phyloP scores from a whole-genome alignment of 2,113 vertebrate genomes.

The Microtus ochrogaster region DNA sequence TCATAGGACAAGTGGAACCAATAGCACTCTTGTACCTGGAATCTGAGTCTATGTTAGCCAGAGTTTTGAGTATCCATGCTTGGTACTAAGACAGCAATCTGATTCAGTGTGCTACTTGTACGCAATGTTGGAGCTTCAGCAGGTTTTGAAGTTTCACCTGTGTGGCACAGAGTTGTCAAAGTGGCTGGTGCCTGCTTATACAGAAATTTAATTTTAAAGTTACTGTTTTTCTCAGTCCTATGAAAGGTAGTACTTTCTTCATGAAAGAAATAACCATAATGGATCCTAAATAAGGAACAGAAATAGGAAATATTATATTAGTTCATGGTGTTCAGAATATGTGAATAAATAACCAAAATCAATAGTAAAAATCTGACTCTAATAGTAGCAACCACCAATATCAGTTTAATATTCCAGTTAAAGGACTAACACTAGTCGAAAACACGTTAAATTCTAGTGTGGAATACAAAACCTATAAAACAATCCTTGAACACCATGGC shows the following conservation, averaged over 20 bases:
- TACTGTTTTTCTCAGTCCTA: not conserved
- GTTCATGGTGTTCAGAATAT: not conserved
- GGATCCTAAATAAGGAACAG: accelerated
- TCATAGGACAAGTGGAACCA: too few relatives aligned
- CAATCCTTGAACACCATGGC: not conserved
- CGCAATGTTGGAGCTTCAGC: not conserved
- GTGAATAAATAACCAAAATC: not conserved
- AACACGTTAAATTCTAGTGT: not conserved
- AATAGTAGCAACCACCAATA: not conserved
- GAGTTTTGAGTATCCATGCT: accelerated
- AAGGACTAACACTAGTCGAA: not conserved
- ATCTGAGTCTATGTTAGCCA: too few relatives aligned
- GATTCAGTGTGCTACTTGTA: accelerated
- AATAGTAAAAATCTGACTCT: not conserved
- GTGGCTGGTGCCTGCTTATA: not conserved
- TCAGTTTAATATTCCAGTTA: not conserved
- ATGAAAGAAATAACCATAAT: not conserved
- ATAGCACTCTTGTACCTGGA: too few relatives aligned
- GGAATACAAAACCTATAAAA: not conserved
- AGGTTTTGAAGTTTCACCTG: not conserved
- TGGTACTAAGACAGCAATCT: not conserved
- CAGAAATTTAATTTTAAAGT: not conserved
- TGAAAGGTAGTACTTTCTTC: not conserved
- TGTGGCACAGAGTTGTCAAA: not conserved
- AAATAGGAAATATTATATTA: not conserved